Evolutionary conservation across 2,797 vertebrate genomes (phyloP).

Genomic region (Labeo calbasu): DNA sequence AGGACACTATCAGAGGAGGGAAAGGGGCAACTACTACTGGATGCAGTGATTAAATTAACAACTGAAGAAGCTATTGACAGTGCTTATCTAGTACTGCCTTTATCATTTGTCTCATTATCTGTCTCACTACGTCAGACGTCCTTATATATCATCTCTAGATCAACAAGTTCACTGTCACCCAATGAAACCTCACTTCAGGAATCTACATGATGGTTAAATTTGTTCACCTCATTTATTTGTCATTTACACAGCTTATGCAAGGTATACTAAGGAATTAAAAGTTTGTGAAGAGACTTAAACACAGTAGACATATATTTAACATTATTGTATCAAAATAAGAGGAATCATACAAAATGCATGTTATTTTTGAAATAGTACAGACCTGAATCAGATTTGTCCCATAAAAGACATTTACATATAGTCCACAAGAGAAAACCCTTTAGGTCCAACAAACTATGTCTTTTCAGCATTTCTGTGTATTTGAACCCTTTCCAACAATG

Average conservation of each 20-base stretch:
- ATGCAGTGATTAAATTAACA: conserved; percentile 5
- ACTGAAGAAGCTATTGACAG: conserved; percentile 1
- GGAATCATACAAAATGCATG: no score
- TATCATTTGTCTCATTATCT: background rate
- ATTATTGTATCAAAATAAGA: no score
- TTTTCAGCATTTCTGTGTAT: no score
- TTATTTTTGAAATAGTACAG: no score
- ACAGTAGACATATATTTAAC: background rate
- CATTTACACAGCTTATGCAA: background rate
- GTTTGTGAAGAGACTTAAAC: background rate
- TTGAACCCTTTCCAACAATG: no score
- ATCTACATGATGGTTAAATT: background rate
- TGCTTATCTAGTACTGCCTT: conserved; percentile 1
- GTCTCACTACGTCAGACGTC: background rate
- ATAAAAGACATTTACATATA: no score
- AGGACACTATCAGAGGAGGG: background rate
- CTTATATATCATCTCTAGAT: background rate
- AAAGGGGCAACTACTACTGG: conserved; percentile 4
- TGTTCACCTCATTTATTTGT: background rate
- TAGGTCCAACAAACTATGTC: no score
- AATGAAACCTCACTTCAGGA: background rate
- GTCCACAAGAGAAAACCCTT: no score
- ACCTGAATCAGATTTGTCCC: no score
- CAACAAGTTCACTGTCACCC: background rate
- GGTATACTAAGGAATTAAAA: background rate